Percentiles rank a stretch among this genome's conserved stretches.
phyloP scores from a whole-genome alignment of 1,140 invertebrate species.

The Trissolcus basalis region DNA sequence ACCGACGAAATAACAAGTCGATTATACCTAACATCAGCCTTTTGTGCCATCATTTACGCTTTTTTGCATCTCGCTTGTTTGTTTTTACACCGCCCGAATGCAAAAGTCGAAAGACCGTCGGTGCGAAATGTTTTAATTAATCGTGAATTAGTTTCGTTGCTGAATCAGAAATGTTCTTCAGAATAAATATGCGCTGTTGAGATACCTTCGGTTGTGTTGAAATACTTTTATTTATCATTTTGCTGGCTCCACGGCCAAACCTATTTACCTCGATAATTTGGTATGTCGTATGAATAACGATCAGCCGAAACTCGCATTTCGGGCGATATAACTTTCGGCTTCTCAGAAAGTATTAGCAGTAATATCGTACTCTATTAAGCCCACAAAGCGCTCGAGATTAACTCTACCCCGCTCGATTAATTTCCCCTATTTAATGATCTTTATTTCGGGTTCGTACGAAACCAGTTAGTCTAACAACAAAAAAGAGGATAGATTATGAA shows the following conservation, averaged over 20 bases:
- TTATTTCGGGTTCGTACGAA: constrained; percentile 19
- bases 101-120: too few species aligned
- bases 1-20: background rate
- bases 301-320: constrained; percentile 3
- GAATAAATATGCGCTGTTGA: too few species aligned
- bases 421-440: constrained; percentile 25
- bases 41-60: too few species aligned
- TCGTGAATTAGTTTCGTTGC: too few species aligned
- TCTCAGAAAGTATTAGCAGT: constrained; percentile 30
- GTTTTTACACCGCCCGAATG: too few species aligned
- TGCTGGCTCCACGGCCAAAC: too few species aligned
- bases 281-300: constrained; percentile 17
- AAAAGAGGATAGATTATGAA: background rate
- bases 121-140: too few species aligned
- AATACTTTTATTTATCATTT: too few species aligned
- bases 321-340: constrained; percentile 13
- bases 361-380: constrained; percentile 18
- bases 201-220: too few species aligned
- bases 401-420: constrained; percentile 28
- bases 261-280: too few species aligned
- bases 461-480: constrained; percentile 3
- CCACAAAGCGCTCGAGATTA: constrained; percentile 27
- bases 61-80: too few species aligned
- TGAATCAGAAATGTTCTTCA: too few species aligned
- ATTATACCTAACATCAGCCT: background rate